Base-by-base conservation (phyloP, 2,113 vertebrate species). In the Osmerus mordax region DNA sequence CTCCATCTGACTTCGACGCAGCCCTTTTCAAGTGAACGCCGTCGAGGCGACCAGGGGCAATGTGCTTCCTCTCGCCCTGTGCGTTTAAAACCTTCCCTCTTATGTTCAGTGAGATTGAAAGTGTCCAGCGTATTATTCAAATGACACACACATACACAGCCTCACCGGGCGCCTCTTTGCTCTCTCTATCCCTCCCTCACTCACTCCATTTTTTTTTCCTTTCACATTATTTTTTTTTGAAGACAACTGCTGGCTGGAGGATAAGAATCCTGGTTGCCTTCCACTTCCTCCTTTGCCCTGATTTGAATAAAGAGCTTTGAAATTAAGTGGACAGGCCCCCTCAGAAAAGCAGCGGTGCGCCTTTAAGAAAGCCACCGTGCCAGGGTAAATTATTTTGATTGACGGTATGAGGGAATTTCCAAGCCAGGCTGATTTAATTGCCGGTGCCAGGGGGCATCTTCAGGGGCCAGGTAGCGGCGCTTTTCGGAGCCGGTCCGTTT, bases 301-400 rank as follows among this genome's bases (percentile, higher is more conserved):
- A 92, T 92, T 91, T 91, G 89, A 92, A 91, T 92, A 91, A 92
- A 90, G 83, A 90, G 90, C 91, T 92, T 91, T 91, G 90, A 91
- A 91, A 90, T 91, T 36, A 90, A 92, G 88, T 91, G 91, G 91
- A 91, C 91, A 90, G 90, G 85, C 83, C 83, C 72, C 89, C 83
- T 89, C 85, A 89, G 85, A 87, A 87, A 91, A 90, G 83, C 89
- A 91, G 87, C 84, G 67, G 88, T 86, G 81, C 63, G 82, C 89
- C 90, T 92, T 92, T 92, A 91, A 89, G 91, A 91, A 88, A 91
- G 87, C 92, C 84, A 12, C 87, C 89, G 87, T 90, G 93, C 90
- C 93, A 86, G 91, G 92, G 91, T 92, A 95, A 96, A 94, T 95
- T 74, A 95, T 93, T 93, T 91, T 94, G 95, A 97, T 94, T 96